These are phyloP conservation scores for Axis porcinus DNA, from an alignment of 2,113 vertebrate species.

Conservation along the genomic window DNA sequence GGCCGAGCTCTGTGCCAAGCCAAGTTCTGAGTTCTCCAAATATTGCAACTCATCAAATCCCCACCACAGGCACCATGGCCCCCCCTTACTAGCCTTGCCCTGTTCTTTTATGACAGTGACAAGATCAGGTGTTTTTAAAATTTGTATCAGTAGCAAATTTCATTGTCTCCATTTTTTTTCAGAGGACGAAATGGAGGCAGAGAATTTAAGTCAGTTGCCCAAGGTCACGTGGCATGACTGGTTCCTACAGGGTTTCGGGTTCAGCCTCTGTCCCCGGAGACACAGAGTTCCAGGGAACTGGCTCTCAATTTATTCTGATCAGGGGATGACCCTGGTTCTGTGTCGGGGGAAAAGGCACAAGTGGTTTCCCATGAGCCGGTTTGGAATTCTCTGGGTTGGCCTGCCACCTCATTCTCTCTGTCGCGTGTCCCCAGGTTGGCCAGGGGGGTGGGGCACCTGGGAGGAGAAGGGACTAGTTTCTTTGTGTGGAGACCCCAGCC, in stretches of 20 bases:
- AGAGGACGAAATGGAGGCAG: neutral
- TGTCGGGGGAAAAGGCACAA: fast-evolving
- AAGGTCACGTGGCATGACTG: neutral
- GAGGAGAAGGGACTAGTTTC: neutral
- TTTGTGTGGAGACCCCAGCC: fast-evolving
- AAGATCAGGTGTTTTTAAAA: neutral
- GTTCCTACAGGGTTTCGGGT: neutral
- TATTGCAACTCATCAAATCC: too few relatives aligned
- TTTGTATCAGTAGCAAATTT: neutral
- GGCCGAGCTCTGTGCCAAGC: neutral
- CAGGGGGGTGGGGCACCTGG: fast-evolving
- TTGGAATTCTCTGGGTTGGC: neutral
- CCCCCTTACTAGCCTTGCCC: neutral
- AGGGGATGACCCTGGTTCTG: neutral
- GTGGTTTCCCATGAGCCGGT: neutral
- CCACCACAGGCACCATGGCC: neutral
- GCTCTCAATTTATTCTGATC: neutral
- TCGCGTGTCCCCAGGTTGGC: neutral
- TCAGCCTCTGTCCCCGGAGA: neutral
- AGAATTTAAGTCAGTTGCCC: neutral
- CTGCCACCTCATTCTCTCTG: fast-evolving
- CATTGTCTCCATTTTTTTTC: neutral
- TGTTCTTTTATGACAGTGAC: neutral
- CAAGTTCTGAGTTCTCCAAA: too few relatives aligned
- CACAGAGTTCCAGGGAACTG: neutral